Conservation (phyloP, 2,888 invertebrate species). For the Nephrotoma flavescens region DNA sequence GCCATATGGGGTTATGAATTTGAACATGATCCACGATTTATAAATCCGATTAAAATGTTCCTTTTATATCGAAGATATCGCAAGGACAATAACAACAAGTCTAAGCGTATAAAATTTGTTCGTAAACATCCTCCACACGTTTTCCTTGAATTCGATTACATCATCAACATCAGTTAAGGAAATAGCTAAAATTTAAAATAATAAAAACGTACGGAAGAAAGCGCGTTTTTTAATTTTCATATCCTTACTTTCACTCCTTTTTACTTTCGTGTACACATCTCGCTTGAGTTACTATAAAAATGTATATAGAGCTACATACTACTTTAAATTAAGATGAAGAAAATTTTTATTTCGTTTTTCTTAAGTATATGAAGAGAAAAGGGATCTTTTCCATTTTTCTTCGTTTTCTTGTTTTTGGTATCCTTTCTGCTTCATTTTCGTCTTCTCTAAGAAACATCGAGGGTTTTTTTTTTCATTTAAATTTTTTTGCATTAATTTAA, state of each 20-base stretch:
- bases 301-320: neutral
- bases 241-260: neutral
- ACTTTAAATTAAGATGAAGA: neutral
- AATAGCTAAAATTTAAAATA: neutral
- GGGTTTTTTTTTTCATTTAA: neutral
- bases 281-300: neutral
- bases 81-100: too few relatives aligned
- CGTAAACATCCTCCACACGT: neutral
- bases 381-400: neutral
- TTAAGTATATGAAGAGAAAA: neutral
- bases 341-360: slow-evolving; percentile 1
- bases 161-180: neutral
- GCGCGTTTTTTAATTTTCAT: neutral
- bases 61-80: too few relatives aligned
- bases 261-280: neutral
- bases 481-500: slow-evolving; percentile 1
- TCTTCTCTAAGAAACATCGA: neutral
- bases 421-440: neutral
- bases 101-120: too few relatives aligned
- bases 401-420: neutral
- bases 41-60: too few relatives aligned
- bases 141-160: neutral
- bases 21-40: neutral
- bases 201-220: neutral
- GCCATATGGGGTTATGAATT: neutral